Evolutionary conservation across 1,140 invertebrate genomes (phyloP).

Genomic region (Trachymyrmex cornetzi): DNA sequence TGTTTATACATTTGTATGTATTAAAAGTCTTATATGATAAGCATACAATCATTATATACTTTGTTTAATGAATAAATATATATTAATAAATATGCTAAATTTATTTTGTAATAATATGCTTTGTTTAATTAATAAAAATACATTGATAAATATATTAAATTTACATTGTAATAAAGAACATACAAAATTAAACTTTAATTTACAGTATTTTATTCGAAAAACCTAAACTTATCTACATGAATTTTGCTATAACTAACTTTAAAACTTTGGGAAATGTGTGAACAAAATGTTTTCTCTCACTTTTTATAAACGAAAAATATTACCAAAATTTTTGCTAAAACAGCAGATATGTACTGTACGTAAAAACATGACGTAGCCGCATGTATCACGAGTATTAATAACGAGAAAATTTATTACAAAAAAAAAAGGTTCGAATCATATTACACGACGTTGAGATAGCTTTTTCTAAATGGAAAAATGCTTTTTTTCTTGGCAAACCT

Average conservation of each 20-base stretch:
- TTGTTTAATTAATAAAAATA: neutral
- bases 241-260: neutral
- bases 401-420: neutral
- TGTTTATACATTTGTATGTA: neutral
- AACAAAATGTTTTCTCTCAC: neutral
- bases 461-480: neutral
- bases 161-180: neutral
- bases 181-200: neutral
- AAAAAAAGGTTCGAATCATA: conserved; percentile 13
- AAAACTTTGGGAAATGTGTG: neutral
- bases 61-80: neutral
- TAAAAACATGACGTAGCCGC: neutral
- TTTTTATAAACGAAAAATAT: neutral
- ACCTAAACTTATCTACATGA: neutral
- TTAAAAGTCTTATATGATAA: conserved; percentile 3
- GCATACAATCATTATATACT: neutral
- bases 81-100: neutral
- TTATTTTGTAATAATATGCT: neutral
- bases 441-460: neutral
- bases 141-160: neutral
- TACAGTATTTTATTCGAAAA: neutral
- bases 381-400: neutral
- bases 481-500: neutral
- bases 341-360: neutral
- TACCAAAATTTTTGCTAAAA: neutral